Evolutionary conservation across 2,797 vertebrate genomes (phyloP), one percentile per base, ranked within the genome.

Genomic region (Fistularia tabacaria): DNA sequence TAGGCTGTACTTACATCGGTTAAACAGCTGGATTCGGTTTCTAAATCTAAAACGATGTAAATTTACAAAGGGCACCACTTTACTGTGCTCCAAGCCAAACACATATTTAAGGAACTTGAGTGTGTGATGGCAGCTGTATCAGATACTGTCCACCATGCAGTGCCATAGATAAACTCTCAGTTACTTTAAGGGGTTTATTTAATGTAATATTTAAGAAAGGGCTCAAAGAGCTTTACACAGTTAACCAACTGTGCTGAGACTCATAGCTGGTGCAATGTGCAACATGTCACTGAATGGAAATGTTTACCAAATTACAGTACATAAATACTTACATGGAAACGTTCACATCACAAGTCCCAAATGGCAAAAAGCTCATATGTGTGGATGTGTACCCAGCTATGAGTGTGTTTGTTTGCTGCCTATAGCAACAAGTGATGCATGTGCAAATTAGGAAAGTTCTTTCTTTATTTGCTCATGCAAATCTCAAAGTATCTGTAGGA

Each of bases 251-350:
- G 38, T 57, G 47, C 51, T 14, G 46, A 46, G 36, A 36, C 25
- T 60, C 36, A n/a, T 50, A 54, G 54, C 14, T 41, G 54, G 50
- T 59, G 50, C 57, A 58, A 75, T 44, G 40, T 66, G 73, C 69
- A 66, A 58, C 82, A 75, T 81, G 63, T 79, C 49, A 72, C 63
- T 60, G 60, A 66, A 71, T 87, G 83, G 85, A 87, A 88, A 87
- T 83, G 81, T 86, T 88, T 86, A 86, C 81, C 66, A 71, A 84
- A 85, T 79, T 80, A 71, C 80, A 76, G 62, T 61, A 64, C 81
- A 84, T 81, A 82, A 83, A 79, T 80, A 79, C 79, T 71, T 67
- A 80, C 78, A 84, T 82, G 84, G 86, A 86, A 86, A 83, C 60
- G 64, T 64, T 79, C 54, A 8, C 81, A 79, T 78, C 73, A 77